phyloP scores from a whole-genome alignment of 1,140 invertebrate species.

The Drosophila santomea region DNA sequence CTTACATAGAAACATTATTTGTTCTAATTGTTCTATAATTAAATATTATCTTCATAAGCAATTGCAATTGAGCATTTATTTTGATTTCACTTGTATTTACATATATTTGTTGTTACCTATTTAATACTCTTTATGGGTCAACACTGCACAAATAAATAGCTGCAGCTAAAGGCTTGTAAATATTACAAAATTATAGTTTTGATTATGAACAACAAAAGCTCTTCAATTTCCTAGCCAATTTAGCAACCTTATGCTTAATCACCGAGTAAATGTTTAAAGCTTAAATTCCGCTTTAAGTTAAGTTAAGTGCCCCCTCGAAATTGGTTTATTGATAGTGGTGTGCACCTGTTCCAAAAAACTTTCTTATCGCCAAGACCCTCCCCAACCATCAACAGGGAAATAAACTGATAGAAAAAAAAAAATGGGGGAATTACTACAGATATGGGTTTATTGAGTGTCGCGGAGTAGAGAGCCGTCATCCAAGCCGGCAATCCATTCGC shows the following conservation, averaged over 20 bases:
- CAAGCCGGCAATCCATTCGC: constrained; percentile 66
- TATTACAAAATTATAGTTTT: too few relatives aligned
- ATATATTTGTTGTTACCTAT: too few relatives aligned
- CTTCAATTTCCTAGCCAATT: not conserved
- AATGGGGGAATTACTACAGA: constrained; percentile 11
- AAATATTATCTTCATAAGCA: too few relatives aligned
- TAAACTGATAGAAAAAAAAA: constrained; percentile 7
- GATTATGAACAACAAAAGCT: too few relatives aligned
- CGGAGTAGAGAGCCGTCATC: not conserved
- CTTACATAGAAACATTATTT: too few relatives aligned
- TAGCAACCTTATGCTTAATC: not conserved
- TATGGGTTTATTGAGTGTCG: constrained; percentile 22
- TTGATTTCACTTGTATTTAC: too few relatives aligned
- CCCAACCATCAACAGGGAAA: not conserved
- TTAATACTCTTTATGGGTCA: too few relatives aligned
- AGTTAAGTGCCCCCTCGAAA: not conserved
- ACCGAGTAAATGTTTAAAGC: not conserved
- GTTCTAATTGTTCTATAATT: too few relatives aligned
- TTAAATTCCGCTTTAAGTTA: not conserved
- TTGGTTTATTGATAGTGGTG: not conserved
- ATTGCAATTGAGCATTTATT: too few relatives aligned
- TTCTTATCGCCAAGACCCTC: not conserved
- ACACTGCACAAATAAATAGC: too few relatives aligned
- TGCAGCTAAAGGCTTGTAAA: too few relatives aligned
- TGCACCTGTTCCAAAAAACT: not conserved